Conservation (phyloP, 2,797 vertebrate species). For the Lagodon rhomboides region DNA sequence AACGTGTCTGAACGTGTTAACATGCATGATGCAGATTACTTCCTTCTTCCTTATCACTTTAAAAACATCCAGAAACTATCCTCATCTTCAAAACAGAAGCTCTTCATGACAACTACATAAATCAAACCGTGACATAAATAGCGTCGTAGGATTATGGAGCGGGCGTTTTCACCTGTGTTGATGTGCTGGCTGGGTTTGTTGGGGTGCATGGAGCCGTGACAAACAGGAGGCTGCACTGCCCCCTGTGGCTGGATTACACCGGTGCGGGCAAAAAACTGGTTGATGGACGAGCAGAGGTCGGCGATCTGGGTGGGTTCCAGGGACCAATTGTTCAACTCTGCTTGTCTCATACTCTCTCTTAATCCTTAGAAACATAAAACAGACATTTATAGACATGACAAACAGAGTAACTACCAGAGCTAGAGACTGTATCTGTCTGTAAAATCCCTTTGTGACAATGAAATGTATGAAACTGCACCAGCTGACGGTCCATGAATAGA, state of each 20-base stretch:
- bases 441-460: slow-evolving; percentile 52
- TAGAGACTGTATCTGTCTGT: neutral
- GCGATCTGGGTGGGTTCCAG: slow-evolving; percentile 94
- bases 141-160: neutral
- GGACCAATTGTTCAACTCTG: slow-evolving; percentile 95
- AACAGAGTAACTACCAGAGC: slow-evolving; percentile 8
- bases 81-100: neutral
- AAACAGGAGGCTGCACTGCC: slow-evolving; percentile 89
- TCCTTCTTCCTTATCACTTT: neutral
- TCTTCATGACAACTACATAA: neutral
- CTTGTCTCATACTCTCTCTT: slow-evolving; percentile 96
- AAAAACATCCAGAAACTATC: neutral
- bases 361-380: slow-evolving; percentile 81
- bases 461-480: slow-evolving; percentile 52
- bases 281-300: slow-evolving; percentile 95
- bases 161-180: slow-evolving; percentile 80
- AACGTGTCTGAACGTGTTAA: neutral
- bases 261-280: slow-evolving; percentile 94
- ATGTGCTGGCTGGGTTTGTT: slow-evolving; percentile 92
- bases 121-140: neutral
- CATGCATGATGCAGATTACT: neutral
- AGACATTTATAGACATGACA: slow-evolving; percentile 25
- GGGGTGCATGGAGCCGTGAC: slow-evolving; percentile 91
- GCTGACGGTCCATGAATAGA: slow-evolving; percentile 30
- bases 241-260: slow-evolving; percentile 93